A percentile compares a stretch with the other conserved stretches of the same genome.
Conservation (phyloP, 2,888 invertebrate species). For the Autographa gamma region DNA sequence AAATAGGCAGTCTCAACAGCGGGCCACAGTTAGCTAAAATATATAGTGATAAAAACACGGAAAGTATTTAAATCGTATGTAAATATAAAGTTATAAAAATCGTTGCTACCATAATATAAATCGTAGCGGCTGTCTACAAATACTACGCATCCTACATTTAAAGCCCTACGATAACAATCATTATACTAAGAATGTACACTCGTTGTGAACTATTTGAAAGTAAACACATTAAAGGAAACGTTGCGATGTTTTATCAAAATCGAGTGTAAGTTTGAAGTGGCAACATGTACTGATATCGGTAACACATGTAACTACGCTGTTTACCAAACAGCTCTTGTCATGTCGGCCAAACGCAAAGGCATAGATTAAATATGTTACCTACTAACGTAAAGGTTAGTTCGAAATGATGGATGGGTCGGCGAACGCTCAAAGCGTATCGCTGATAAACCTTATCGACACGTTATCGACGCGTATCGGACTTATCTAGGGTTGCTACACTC, state of each 20-base stretch:
- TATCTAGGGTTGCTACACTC: constrained; percentile 64
- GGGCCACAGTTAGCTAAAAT: constrained; percentile 9
- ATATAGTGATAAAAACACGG: constrained; percentile 16
- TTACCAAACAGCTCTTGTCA: constrained; percentile 77
- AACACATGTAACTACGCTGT: constrained; percentile 85
- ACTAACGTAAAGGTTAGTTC: constrained; percentile 68
- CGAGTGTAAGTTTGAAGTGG: constrained; percentile 81
- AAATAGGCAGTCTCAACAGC: background rate
- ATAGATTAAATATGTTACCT: constrained; percentile 71
- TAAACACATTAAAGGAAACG: constrained; percentile 80
- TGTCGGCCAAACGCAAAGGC: constrained; percentile 84
- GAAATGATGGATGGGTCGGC: constrained; percentile 87
- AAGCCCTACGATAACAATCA: constrained; percentile 64
- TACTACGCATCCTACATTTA: constrained; percentile 37
- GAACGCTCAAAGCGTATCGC: constrained; percentile 83
- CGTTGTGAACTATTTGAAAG: constrained; percentile 67
- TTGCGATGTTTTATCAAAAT: constrained; percentile 74
- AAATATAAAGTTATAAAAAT: constrained; percentile 57
- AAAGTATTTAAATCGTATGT: constrained; percentile 24
- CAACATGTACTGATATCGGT: constrained; percentile 79
- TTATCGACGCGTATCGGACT: constrained; percentile 75
- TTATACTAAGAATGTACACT: constrained; percentile 60
- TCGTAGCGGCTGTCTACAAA: constrained; percentile 39
- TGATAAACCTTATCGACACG: constrained; percentile 79
- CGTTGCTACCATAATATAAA: constrained; percentile 61